Evolutionary conservation across 2,113 vertebrate species (phyloP), one percentile per base, ranked within the genome.

Genomic region (Lycaon pictus): DNA sequence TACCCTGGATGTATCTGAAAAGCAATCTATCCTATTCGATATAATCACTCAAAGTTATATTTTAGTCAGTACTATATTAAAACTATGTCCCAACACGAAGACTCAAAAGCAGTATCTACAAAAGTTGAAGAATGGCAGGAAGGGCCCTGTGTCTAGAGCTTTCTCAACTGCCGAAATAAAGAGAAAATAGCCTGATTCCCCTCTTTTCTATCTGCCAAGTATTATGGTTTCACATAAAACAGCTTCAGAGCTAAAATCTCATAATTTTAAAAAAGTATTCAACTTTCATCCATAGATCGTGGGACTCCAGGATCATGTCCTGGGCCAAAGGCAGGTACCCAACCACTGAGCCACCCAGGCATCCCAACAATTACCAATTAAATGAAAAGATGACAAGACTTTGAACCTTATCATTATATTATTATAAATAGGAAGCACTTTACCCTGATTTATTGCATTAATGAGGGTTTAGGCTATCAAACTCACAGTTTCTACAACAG

Each of bases 261-360:
- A 87, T 48, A 25, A 86, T 67, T 96, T 96, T 80, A 63, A 43
- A 77, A 95, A 97, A 56, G 19, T 63, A 92, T 63, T 92, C 65
- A 74, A 84, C n/a, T 90, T 96, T 97, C 93, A 84, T 86, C 37
- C 32, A 11, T 27, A 60, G 55, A 56, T 56, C 16, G 4, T 5
- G 16, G 55, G 55, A 56, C 55, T 16, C 55, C 16, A 16, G 55
- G 55, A 56, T 56, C 55, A 56, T 56, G 55, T 4, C 55, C 55
- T 17, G 55, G 16, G 55, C 55, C 43, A 43, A 43, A 43, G 55
- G 55, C 55, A 56, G 55, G 5, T 13, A 16, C 15, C 5, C 16
- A 56, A 56, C 13, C 4, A 5, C 55, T 56, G 55, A 56, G 16
- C 55, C 55, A 56, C 55, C 55, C 15, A 56, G 55, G 55, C 55